These are phyloP conservation scores for Pseudorhombus dupliciocellatus DNA, from an alignment of 2,113 vertebrate species.

Conservation along the genomic window DNA sequence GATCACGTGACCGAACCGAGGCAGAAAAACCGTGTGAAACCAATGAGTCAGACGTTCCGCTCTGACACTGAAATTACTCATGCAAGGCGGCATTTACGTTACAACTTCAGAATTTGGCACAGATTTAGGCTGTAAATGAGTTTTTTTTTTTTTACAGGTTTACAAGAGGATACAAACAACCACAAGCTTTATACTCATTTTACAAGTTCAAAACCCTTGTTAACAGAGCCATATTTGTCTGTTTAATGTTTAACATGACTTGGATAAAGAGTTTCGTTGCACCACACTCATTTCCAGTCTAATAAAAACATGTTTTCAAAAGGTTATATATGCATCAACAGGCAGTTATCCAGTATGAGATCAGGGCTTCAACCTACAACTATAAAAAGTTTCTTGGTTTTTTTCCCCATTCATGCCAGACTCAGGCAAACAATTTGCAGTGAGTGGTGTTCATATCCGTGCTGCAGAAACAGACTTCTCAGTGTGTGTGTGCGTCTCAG, in stretches of 20 bases:
- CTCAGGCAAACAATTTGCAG: background rate
- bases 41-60: background rate
- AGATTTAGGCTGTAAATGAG: background rate
- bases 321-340: background rate
- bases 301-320: background rate
- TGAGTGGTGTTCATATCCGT: background rate
- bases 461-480: background rate
- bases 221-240: background rate
- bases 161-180: background rate
- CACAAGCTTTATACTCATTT: background rate
- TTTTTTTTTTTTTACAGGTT: constrained; percentile 2
- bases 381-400: no score
- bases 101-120: background rate
- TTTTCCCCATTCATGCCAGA: background rate
- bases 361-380: background rate
- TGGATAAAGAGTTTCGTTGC: background rate
- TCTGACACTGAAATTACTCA: background rate
- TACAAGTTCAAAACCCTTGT: background rate
- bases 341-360: background rate
- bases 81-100: background rate
- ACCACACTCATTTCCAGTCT: background rate
- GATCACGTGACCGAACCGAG: background rate
- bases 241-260: background rate
- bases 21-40: background rate
- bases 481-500: constrained; percentile 69